Conservation (phyloP, 2,888 invertebrate species). For the Euzetes globulus region DNA sequence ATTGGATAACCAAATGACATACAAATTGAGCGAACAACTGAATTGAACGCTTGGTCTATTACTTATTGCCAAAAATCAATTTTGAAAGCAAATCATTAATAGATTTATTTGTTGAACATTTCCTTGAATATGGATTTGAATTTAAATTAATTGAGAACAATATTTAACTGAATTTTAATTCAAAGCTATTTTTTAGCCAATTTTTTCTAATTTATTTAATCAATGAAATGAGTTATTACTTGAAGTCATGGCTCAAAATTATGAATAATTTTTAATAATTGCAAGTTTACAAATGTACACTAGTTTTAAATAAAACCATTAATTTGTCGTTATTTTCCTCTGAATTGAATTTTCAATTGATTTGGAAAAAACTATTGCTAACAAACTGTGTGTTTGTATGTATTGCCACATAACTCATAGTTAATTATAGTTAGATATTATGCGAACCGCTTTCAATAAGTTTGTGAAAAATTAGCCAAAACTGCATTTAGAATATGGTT, state of each 20-base stretch:
- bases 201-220: neutral
- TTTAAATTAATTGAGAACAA: conserved; percentile 1
- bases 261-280: neutral
- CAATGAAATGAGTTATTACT: neutral
- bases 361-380: neutral
- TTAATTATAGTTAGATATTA: neutral
- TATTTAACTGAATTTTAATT: neutral
- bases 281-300: no score
- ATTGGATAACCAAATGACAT: neutral
- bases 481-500: neutral
- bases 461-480: neutral
- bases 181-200: neutral
- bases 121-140: conserved; percentile 7
- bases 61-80: conserved; percentile 14
- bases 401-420: neutral
- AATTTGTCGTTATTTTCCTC: conserved; percentile 10
- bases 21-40: neutral
- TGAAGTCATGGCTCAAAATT: neutral
- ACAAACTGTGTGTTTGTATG: neutral
- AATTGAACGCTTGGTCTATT: conserved; percentile 3
- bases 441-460: neutral
- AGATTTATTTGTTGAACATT: conserved; percentile 15
- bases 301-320: neutral
- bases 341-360: neutral
- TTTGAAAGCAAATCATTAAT: neutral